Evolutionary conservation across 2,797 vertebrate species (phyloP), one percentile per base, ranked within the genome.

Genomic region (Muscicapa striata): DNA sequence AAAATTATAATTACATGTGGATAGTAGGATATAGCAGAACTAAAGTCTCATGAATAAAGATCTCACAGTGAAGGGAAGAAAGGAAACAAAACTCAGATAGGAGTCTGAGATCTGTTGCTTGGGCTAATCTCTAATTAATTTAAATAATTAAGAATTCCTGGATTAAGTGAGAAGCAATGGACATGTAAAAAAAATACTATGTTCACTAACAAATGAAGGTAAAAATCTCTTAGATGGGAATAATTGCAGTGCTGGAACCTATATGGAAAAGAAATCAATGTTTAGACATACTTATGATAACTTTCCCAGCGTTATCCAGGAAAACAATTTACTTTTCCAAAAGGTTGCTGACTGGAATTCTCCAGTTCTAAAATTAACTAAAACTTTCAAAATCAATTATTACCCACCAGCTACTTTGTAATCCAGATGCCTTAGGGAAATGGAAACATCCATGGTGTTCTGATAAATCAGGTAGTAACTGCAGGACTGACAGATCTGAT

Each of bases 401-500:
- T 77, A 49, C 13, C 52, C 41, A 75, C 30, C 46, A 34, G 55
- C 41, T 55, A 45, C 15, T 85, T 92, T 76, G 52, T n/a, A 87
- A 87, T 55, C 59, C 41, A 84, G 62, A 30, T 79, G 40, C 69
- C 80, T 90, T 81, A 75, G 48, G 46, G 75, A 59, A 92, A 68
- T 66, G 17, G 36, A 83, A 70, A 92, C 29, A 67, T 68, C 30
- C 68, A 36, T 32, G 52, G 34, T 86, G 29, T 76, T 93, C 73
- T 93, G 84, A 93, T 91, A 96, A 94, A 93, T 91, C 89, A 62
- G 20, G 79, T 52, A 88, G 18, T 70, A 83, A 74, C 30, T 79
- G 17, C 75, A 86, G 45, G 24, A 48, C 81, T 93, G 87, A 85
- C 87, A 95, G 61, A 84, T 88, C 58, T 68, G 69, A 92, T 91